phyloP scores from a whole-genome alignment of 2,113 vertebrate species.

The Coryphaenoides rupestris region DNA sequence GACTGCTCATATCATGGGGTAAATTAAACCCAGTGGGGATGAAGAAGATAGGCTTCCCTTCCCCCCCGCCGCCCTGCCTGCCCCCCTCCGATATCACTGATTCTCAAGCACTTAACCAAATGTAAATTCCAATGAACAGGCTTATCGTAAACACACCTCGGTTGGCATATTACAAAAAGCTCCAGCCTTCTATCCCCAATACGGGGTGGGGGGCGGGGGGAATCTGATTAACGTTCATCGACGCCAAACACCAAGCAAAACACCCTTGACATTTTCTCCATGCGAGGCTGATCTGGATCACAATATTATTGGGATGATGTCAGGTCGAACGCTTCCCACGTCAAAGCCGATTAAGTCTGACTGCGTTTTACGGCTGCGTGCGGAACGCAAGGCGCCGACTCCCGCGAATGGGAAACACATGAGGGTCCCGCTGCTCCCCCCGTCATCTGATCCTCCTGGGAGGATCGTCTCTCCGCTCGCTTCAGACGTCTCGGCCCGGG shows the following conservation, averaged over 20 bases:
- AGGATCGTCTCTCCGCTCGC: constrained; percentile 14
- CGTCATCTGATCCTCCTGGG: constrained; percentile 29
- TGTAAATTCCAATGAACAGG: neutral
- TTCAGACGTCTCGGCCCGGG: constrained; percentile 7
- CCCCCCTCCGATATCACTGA: neutral
- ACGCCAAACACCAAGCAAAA: neutral
- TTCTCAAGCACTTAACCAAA: neutral
- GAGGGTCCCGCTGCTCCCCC: constrained; percentile 22
- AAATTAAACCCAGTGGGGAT: neutral
- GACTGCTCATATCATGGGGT: constrained; percentile 13
- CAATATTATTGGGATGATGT: neutral
- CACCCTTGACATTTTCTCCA: neutral
- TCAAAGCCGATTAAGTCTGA: constrained; percentile 1
- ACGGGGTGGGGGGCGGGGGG: no score
- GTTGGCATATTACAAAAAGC: neutral
- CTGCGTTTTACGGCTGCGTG: neutral
- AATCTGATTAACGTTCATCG: neutral
- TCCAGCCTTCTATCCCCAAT: neutral
- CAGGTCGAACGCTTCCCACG: neutral
- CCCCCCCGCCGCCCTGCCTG: no score
- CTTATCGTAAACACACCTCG: neutral
- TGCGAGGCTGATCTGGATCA: neutral
- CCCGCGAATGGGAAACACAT: constrained; percentile 18
- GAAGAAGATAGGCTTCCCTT: neutral
- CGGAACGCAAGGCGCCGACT: neutral